Base-by-base conservation (phyloP, 2,113 vertebrate genomes). In the Tapirus terrestris region DNA sequence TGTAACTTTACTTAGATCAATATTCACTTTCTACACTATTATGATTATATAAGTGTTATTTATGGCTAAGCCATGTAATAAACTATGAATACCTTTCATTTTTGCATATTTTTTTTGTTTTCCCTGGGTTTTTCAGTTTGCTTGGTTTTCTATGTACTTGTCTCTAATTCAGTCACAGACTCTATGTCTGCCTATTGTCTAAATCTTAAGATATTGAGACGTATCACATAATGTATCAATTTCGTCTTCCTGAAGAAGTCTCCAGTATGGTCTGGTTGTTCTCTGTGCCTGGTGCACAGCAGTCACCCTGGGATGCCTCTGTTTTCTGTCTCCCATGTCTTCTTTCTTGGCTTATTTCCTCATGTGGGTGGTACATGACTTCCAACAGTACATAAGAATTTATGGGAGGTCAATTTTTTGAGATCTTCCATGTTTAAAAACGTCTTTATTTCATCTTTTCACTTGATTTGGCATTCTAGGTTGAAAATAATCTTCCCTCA, bases 201-300 rank as follows among this genome's bases (percentile, higher is more conserved):
- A n/a, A 72, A 94, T 76, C 75, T 83, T 65, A 94, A 93, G 33
- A 91, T 89, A 86, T 0, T 93, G 91, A 97, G 43, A 97, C 56
- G 20, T 61, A 82, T 25, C 60, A 72, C 2, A 1, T 33, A 84
- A 85, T 84, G 88, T 63, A 82, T 51, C 25, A 39, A 61, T 48
- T 89, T 85, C 56, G 51, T 51, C 53, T 94, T 95, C 48, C n/a
- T 76, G 45, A 93, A 81, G 53, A 76, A 73, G 53, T 63, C 43
- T 79, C 63, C 45, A 72, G 17, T 60, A 63, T n/a, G 31, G 65
- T 73, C 86, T 80, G 48, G 29, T 29, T 68, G 73, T 53, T 56
- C 31, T 91, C 29, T 51, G 12, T 63, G 72, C 12, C n/a, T 51
- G 10, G 60, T 23, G 8, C 18, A 72, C 31, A 48, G 58, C 25